These are phyloP conservation scores for Ganaspis sp. DNA, from an alignment of 1,140 invertebrate genomes.

Conservation along the genomic window DNA sequence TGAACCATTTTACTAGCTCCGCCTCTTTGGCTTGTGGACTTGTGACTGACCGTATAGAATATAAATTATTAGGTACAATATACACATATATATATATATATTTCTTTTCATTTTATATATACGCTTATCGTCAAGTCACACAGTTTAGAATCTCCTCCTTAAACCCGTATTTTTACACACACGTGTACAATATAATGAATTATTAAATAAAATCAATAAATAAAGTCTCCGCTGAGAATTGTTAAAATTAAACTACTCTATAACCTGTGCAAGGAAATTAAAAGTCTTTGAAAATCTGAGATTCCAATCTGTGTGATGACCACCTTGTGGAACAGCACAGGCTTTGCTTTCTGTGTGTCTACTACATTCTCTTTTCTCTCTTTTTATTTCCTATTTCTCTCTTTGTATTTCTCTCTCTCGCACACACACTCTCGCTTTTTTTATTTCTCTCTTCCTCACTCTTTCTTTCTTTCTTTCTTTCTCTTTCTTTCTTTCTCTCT, in stretches of 20 bases:
- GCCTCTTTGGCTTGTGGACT: slow-evolving; percentile 74
- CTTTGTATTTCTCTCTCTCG: not conserved
- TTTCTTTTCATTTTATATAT: slow-evolving; percentile 41
- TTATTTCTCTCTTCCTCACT: too few species aligned
- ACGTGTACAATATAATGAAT: not conserved
- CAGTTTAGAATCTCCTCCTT: not conserved
- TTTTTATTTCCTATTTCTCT: not conserved
- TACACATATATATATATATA: slow-evolving; percentile 41
- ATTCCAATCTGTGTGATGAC: slow-evolving; percentile 25
- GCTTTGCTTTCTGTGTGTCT: not conserved
- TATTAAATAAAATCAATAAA: slow-evolving; percentile 22
- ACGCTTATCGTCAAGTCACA: slow-evolving; percentile 11
- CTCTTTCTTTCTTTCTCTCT: not conserved
- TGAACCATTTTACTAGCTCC: slow-evolving; percentile 68
- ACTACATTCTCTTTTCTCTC: not conserved
- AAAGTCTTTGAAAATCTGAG: slow-evolving; percentile 23
- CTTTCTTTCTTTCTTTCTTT: not conserved
- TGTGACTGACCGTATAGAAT: slow-evolving; percentile 68
- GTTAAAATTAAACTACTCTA: slow-evolving; percentile 20
- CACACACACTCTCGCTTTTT: not conserved
- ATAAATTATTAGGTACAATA: slow-evolving; percentile 64
- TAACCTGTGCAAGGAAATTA: slow-evolving; percentile 22
- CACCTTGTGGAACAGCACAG: slow-evolving; percentile 4
- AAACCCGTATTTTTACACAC: slow-evolving; percentile 17
- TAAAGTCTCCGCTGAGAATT: slow-evolving; percentile 7